Base-by-base conservation (phyloP, 2,797 vertebrate species). In the Leptodactylus fallax region DNA sequence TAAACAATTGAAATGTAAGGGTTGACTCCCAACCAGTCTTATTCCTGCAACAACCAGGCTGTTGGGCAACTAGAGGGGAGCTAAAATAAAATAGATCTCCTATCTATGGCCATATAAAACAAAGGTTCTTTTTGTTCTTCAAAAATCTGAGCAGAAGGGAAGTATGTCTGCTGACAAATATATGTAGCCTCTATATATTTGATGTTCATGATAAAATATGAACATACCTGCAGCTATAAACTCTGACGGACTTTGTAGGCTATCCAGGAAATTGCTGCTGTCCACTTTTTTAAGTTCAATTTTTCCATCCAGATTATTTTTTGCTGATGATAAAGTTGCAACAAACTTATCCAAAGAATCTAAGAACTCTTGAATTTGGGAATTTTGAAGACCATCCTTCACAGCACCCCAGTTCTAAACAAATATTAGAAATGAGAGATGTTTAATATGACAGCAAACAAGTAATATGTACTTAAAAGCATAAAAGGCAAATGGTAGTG, bases 271-370 rank as follows among this genome's bases (percentile, higher is more conserved):
- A 84, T 86, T 90, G 87, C 89, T 91, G 85, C 90, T 83, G 87
- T 92, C 91, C 55, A 92, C 88, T 79, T 90, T 82, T 19, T 86
- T 90, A 16, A 97, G 95, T 82, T 92, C 92, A 93, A 96, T 95
- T 93, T 91, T 96, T 3, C 91, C 92, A 88, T 97, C 95, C 91
- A 96, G 81, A 91, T 92, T 95, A 56, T 91, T 91, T 90, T 94
- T 93, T 90, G 92, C 94, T 12, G 94, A 95, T 82, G 91, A 94
- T 91, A 97, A 92, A 87, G 91, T 91, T 81, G 16, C 11, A 36
- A 95, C 85, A 61, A 96, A 96, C 90, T 90, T 95, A 58, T 96
- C 95, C 91, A 97, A 91, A 0, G 93, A 95, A 23, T 92, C 92
- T 21, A 97, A 92, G 60, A 96, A 96, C 61, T 94, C 92, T 92